Percentiles rank a stretch among this genome's conserved stretches.
Conservation (phyloP, 2,888 invertebrate genomes). For the Celastrina argiolus region DNA sequence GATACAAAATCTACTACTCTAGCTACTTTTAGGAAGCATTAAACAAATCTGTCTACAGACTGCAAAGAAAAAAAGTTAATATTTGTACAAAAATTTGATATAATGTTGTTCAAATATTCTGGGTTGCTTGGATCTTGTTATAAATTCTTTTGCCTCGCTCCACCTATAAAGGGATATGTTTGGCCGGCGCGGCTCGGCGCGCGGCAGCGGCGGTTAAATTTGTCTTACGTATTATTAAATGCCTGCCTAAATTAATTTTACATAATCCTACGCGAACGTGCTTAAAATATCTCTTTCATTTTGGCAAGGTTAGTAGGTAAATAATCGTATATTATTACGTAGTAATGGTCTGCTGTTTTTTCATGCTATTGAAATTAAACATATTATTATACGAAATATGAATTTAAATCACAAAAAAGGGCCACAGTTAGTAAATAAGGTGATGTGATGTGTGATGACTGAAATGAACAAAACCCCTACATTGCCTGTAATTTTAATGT, state of each 20-base stretch:
- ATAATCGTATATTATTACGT: too few relatives aligned
- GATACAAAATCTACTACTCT: too few relatives aligned
- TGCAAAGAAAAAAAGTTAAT: slow-evolving; percentile 1
- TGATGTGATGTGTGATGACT: slow-evolving; percentile 38
- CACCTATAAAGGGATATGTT: slow-evolving; percentile 7
- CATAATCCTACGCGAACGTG: slow-evolving; percentile 1
- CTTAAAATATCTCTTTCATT: neutral
- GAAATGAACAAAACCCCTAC: too few relatives aligned
- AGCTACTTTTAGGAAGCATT: neutral
- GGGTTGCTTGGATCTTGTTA: slow-evolving; percentile 9
- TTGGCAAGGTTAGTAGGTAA: neutral
- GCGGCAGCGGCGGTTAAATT: slow-evolving; percentile 3
- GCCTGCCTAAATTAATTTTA: neutral
- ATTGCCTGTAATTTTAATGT: slow-evolving; percentile 67
- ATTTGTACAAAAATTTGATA: slow-evolving; percentile 7
- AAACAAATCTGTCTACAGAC: slow-evolving; percentile 6
- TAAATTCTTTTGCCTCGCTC: slow-evolving; percentile 1
- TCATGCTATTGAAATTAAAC: too few relatives aligned
- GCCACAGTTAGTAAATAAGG: slow-evolving; percentile 35
- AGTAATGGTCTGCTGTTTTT: too few relatives aligned
- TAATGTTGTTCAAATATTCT: slow-evolving; percentile 7
- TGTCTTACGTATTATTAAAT: slow-evolving; percentile 11
- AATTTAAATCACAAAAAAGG: too few relatives aligned
- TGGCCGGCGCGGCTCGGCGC: neutral
- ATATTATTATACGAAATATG: too few relatives aligned